Conservation (phyloP, 1,140 invertebrate genomes). For the Ruditapes philippinarum region DNA sequence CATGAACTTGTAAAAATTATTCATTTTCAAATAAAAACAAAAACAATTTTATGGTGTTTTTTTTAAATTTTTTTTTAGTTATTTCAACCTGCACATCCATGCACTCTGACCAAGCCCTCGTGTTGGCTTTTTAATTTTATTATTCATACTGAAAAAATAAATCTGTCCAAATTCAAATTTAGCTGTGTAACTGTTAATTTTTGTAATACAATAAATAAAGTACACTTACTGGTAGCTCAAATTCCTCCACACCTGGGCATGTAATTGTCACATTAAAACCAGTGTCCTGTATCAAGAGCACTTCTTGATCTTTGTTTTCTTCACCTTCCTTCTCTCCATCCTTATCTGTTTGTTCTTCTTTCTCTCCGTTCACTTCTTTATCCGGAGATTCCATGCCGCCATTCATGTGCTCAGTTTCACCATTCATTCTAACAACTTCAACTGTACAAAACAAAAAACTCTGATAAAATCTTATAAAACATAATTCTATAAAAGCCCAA, state of each 20-base stretch:
- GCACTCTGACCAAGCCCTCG: no score
- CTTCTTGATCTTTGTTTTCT: slow-evolving; percentile 82
- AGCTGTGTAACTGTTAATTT: no score
- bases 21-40: no score
- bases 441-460: slow-evolving; percentile 9
- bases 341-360: slow-evolving; percentile 50
- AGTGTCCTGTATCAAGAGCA: slow-evolving; percentile 97
- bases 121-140: no score
- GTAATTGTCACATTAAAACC: slow-evolving; percentile 97
- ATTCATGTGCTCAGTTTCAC: not conserved
- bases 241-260: slow-evolving; percentile 93
- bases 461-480: not conserved
- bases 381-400: slow-evolving; percentile 14
- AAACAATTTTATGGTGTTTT: no score
- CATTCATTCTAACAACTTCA: slow-evolving; percentile 63
- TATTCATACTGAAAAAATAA: no score
- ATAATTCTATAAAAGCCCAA: not conserved
- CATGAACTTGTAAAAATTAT: no score
- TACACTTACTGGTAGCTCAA: slow-evolving; percentile 96
- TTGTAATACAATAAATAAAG: no score
- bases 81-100: no score
- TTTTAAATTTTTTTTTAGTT: no score
- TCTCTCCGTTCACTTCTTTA: slow-evolving; percentile 6
- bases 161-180: no score
- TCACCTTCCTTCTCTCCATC: slow-evolving; percentile 70